phyloP scores from a whole-genome alignment of 1,140 invertebrate genomes.

The Drosophila leontia region DNA sequence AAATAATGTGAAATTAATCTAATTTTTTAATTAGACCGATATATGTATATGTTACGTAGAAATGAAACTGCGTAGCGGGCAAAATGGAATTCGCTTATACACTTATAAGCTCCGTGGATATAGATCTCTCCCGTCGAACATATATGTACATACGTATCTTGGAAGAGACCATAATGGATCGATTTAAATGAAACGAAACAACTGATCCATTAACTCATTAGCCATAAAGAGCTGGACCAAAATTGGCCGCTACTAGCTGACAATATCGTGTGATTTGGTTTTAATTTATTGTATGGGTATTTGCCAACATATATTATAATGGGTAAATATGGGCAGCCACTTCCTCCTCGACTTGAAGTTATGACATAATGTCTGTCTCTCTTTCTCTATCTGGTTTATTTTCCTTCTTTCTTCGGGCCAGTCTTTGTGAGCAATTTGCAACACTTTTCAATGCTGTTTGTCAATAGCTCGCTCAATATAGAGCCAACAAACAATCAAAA shows the following conservation, averaged over 20 bases:
- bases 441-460: conserved; percentile 71
- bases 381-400: conserved; percentile 13
- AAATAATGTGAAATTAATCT: conserved; percentile 46
- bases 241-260: conserved; percentile 42
- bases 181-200: conserved; percentile 24
- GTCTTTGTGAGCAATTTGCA: conserved; percentile 52
- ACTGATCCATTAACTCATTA: conserved; percentile 47
- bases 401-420: conserved; percentile 2
- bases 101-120: conserved; percentile 4
- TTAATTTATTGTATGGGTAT: conserved; percentile 32
- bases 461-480: conserved; percentile 48
- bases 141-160: background rate
- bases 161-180: conserved; percentile 20
- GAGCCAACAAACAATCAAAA: conserved; percentile 56
- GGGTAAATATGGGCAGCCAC: conserved; percentile 60
- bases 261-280: conserved; percentile 27
- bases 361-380: conserved; percentile 51
- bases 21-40: conserved; percentile 53
- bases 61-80: conserved; percentile 40
- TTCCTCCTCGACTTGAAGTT: conserved; percentile 42
- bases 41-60: background rate
- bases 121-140: conserved; percentile 10
- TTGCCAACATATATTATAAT: conserved; percentile 35
- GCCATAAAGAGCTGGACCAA: conserved; percentile 28
- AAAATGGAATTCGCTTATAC: conserved; percentile 31